Base-by-base conservation (phyloP, 2,797 vertebrate species). In the Pelodytes ibericus region DNA sequence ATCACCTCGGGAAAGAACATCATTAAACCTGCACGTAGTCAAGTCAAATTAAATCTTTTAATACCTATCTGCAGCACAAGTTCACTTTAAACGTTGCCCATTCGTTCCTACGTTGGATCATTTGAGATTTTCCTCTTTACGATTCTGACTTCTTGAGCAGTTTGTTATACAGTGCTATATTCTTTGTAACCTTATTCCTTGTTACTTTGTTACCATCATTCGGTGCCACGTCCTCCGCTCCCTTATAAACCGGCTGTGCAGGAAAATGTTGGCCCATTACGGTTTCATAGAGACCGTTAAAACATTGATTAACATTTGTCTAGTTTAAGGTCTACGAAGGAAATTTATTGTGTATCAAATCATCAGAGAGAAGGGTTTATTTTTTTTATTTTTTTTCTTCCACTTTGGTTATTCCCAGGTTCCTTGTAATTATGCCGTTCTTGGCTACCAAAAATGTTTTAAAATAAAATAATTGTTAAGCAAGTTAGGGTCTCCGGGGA, bases 401-500 rank as follows among this genome's bases (percentile, higher is more conserved):
- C 76, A 68, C 76, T 79, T 68, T 31, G 57, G n/a, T 11, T 44
- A 57, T 62, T 73, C 76, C 63, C 76, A 36, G 16, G 25, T 29
- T 26, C 6, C 64, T 31, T 27, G 58, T 73, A 73, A 79, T 20
- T 22, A 47, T 31, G 31, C 70, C 63, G 67, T 79, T 79, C 76
- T 56, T 73, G 76, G 70, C 70, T 79, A 79, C 76, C 76, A 68
- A 31, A 61, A 63, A 62, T 24, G 63, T 62, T 57, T 31, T 79
- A 79, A 79, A 79, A 73, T 73, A 59, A 66, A 51, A 62, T 73
- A 68, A 79, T 79, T 79, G 63, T 79, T 72, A 62, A 63, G 76
- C 64, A 49, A 56, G 70, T 68, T n/a, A 26, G 18, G 59, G 71
- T 64, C 76, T 27, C 16, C 3, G 9, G 76, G 69, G 76, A 73